Percentiles rank a stretch among this genome's conserved stretches.
Evolutionary conservation across 2,797 vertebrate genomes (phyloP).

Genomic region (Characodon lateralis): DNA sequence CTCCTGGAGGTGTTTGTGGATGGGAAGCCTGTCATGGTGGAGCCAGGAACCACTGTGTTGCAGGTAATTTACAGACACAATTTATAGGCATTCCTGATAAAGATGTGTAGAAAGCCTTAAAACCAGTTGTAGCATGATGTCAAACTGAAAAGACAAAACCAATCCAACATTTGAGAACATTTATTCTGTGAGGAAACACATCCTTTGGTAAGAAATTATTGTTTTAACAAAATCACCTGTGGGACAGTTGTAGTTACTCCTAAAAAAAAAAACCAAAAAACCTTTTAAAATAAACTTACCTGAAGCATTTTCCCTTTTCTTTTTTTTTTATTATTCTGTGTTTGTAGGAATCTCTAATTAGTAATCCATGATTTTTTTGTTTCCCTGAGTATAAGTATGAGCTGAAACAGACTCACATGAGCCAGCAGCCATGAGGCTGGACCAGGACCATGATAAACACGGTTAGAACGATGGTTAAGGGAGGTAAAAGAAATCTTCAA

Average conservation of each 20-base stretch:
- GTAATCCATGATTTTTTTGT: neutral
- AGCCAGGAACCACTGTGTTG: conserved; percentile 90
- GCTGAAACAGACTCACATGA: neutral
- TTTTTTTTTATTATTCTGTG: neutral
- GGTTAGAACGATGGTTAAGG: too few relatives aligned
- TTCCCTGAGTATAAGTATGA: neutral
- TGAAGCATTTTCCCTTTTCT: neutral
- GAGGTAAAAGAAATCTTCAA: too few relatives aligned
- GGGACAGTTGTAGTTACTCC: neutral
- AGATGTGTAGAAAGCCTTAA: neutral
- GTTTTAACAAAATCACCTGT: neutral
- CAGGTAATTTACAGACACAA: conserved; percentile 75
- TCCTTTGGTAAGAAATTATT: too few relatives aligned
- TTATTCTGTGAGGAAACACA: neutral
- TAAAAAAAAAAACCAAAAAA: neutral
- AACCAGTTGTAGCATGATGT: neutral
- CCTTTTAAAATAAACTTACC: neutral
- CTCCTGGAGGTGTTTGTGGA: conserved; percentile 91
- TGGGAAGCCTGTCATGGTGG: conserved; percentile 86
- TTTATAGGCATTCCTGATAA: neutral
- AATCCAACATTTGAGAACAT: neutral
- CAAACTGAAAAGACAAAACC: neutral
- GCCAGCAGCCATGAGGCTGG: too few relatives aligned
- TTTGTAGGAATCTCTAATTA: neutral
- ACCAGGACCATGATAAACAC: too few relatives aligned